Base-by-base conservation (phyloP, 2,113 vertebrate species). In the Sturnus vulgaris region DNA sequence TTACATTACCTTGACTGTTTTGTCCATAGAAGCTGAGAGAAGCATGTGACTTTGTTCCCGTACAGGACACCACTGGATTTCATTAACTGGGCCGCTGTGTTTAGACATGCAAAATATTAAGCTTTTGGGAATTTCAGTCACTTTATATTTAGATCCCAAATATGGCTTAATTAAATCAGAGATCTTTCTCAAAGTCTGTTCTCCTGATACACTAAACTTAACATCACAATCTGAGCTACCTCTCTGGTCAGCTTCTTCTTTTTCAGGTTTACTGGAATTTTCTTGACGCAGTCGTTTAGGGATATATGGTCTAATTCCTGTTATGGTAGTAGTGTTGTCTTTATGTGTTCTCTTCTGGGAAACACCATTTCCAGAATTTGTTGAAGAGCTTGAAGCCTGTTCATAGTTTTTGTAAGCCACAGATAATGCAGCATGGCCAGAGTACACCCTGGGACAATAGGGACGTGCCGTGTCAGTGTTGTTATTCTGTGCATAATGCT, bases 11-110 rank as follows among this genome's bases (percentile, higher is more conserved):
- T 99, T 99, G 84, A 99, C 76, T 33, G 98, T 99, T 92, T 98
- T 98, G 95, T 99, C 99, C 99, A 99, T 99, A 66, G 99, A 99
- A 12, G 98, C 97, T 0, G 99, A 99, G 72, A 99, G 98, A 70
- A 99, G 98, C 93, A 99, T 91, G 80, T 99, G 99, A 77, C 99
- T 99, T 81, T 94, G 96, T 12, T 98, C 97, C 60, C 78, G 92
- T 13, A 98, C 97, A 7, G 99, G 99, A 92, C 98, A 99, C 99
- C 99, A 99, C 73, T 98, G 98, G 60, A 99, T 94, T 7, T 96
- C 97, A 97, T 99, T 99, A 63, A 99, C 98, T 1, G 99, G 98
- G 23, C 98, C 98, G 1, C 96, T 94, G 91, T 99, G 99, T 68
- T 98, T 98, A 93, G 80, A 80, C 92, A 99, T 94, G 40, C 77